Evolutionary conservation across 2,888 invertebrate genomes (phyloP), one percentile per base, ranked within the genome.

Genomic region (Coelinius sp.): DNA sequence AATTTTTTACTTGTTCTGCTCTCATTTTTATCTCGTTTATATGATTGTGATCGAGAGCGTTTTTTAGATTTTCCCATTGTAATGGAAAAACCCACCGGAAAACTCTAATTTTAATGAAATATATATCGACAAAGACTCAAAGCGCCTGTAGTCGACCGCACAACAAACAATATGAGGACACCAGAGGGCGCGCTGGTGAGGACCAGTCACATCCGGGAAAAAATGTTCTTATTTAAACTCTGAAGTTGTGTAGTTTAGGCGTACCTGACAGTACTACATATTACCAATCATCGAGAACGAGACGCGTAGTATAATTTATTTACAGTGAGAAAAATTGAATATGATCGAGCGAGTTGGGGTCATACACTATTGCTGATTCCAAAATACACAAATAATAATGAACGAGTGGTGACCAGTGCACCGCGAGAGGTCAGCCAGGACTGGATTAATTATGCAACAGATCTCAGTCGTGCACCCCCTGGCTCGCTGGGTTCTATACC

Each of bases 381-480:
- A 79, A 83, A 77, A 80, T 78, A 78, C 76, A 78, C 80, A 79
- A 81, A 79, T 73, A 79, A 64, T 35, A 71, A 62, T 70, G 73
- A 44, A 64, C 49, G 38, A 59, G 63, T 56, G 35, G 67, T 69
- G 68, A 44, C 38, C 65, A 24, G 73, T 75, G 71, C 56, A 74
- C 72, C 76, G 65, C 80, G 80, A 75, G 81, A 83, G 84, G 83
- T 85, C 82, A 83, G 79, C 80, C 80, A 78, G 75, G 80, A 79
- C 75, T 81, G 79, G 78, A 84, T 85, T 84, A 85, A 85, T 85
- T 84, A 85, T 85, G 85, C 84, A 85, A 71, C 79, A 81, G 77
- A 79, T 79, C 78, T 78, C 78, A 75, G 77, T 64, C 70, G 67
- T 74, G 68, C 75, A 74, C 77, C 73, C 70, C 75, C 71, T 81